These are phyloP conservation scores for Forficula auricularia DNA, from an alignment of 1,140 invertebrate genomes.

Conservation along the genomic window DNA sequence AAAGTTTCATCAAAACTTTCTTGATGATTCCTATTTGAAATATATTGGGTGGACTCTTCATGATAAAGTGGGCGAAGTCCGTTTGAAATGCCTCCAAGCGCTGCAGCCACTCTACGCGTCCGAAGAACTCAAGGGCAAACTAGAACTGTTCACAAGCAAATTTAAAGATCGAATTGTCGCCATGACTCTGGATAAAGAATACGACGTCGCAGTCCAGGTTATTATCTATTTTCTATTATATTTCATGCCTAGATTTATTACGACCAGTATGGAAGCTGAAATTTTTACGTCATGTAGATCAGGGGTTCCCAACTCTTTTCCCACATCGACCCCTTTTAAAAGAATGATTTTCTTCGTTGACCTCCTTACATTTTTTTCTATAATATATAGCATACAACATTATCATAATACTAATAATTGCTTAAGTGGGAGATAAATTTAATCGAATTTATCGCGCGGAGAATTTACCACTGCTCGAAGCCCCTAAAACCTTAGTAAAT, in stretches of 20 bases:
- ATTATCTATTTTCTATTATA: neutral
- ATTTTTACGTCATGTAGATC: too few species aligned
- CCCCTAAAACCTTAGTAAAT: too few species aligned
- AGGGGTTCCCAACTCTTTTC: too few species aligned
- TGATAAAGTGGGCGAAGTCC: slow-evolving; percentile 62
- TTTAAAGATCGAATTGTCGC: slow-evolving; percentile 98
- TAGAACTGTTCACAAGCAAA: slow-evolving; percentile 96
- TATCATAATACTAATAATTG: too few species aligned
- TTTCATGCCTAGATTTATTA: neutral
- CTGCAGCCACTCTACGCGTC: slow-evolving; percentile 89
- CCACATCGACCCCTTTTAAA: too few species aligned
- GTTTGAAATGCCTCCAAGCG: slow-evolving; percentile 56
- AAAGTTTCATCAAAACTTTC: slow-evolving; percentile 92
- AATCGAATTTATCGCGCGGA: too few species aligned
- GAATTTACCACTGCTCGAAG: too few species aligned
- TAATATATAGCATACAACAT: too few species aligned
- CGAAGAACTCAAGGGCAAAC: slow-evolving; percentile 82
- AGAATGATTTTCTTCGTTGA: too few species aligned
- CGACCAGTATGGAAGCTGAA: too few species aligned
- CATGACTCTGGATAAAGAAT: slow-evolving; percentile 98
- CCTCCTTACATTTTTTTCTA: too few species aligned
- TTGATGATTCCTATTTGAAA: slow-evolving; percentile 96
- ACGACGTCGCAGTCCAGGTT: slow-evolving; percentile 90
- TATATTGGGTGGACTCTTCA: slow-evolving; percentile 99
- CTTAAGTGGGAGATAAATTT: too few species aligned